Evolutionary conservation across 2,888 invertebrate genomes (phyloP).

Genomic region (Venustoraphidia nigricollis): DNA sequence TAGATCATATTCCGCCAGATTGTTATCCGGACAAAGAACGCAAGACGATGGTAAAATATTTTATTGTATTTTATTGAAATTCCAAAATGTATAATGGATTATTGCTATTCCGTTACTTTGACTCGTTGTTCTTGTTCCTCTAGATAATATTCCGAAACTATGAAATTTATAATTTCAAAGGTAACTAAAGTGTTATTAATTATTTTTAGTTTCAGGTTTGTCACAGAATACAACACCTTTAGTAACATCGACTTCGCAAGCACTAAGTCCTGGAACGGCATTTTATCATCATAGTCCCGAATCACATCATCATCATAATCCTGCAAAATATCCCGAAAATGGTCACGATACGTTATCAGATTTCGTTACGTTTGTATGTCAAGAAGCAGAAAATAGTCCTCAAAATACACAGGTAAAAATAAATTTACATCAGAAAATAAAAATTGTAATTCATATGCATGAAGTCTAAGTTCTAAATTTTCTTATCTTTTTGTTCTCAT

Average conservation of each 20-base stretch:
- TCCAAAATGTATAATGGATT: not conserved
- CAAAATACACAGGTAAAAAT: conserved; percentile 53
- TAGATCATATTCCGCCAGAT: conserved; percentile 2
- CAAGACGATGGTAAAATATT: conserved; percentile 1
- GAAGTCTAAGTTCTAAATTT: too few relatives aligned
- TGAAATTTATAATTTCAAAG: too few relatives aligned
- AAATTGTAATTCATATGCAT: too few relatives aligned
- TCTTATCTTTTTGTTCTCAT: too few relatives aligned
- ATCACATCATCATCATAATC: conserved; percentile 32
- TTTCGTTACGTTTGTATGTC: conserved; percentile 93
- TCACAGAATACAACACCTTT: conserved; percentile 30
- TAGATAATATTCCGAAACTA: not conserved
- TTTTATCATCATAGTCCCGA: conserved; percentile 37
- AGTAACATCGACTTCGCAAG: conserved; percentile 35
- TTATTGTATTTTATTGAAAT: not conserved
- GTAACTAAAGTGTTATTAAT: too few relatives aligned
- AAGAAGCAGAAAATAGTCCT: conserved; percentile 70
- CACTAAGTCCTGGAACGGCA: conserved; percentile 33
- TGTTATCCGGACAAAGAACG: not conserved
- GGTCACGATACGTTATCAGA: conserved; percentile 87
- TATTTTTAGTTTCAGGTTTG: conserved; percentile 23
- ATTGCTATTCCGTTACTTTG: conserved; percentile 9
- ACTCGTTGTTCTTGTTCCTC: not conserved
- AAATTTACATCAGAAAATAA: too few relatives aligned
- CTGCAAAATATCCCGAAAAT: conserved; percentile 62